Conservation (phyloP, 1,140 invertebrate genomes). For the Meteorus sp. region DNA sequence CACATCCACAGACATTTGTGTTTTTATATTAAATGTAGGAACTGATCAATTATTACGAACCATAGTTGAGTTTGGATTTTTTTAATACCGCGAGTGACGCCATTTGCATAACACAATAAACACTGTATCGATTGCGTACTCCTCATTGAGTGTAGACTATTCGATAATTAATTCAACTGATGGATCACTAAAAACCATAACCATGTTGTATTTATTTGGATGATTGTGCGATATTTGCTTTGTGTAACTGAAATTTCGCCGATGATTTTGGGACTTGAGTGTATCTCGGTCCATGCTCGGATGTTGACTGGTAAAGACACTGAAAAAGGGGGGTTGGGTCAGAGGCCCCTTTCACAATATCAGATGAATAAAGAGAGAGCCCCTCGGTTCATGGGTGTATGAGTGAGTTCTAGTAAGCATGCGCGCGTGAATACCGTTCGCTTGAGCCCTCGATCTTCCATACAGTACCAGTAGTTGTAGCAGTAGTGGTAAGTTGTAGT, state of each 20-base stretch:
- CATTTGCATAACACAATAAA: too few relatives aligned
- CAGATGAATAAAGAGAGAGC: conserved; percentile 57
- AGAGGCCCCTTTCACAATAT: conserved; percentile 50
- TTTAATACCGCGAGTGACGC: too few relatives aligned
- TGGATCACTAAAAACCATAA: too few relatives aligned
- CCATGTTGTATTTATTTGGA: background rate
- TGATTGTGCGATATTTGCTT: background rate
- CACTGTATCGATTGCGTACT: too few relatives aligned
- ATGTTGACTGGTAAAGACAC: conserved; percentile 49
- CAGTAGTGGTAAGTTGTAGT: too few relatives aligned
- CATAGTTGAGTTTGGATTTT: too few relatives aligned
- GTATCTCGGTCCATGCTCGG: conserved; percentile 54
- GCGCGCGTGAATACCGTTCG: background rate
- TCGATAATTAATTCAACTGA: too few relatives aligned
- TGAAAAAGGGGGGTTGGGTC: conserved; percentile 29
- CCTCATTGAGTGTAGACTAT: too few relatives aligned
- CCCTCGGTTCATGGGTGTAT: conserved; percentile 28
- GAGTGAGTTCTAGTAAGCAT: conserved; percentile 5
- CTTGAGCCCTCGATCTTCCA: background rate
- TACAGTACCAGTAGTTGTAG: too few relatives aligned
- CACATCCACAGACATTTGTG: too few relatives aligned
- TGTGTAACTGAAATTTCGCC: conserved; percentile 21
- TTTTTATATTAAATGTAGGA: too few relatives aligned
- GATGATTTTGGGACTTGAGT: conserved; percentile 27
- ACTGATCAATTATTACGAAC: too few relatives aligned